Base-by-base conservation (phyloP, 2,888 invertebrate species). In the Caenorhabditis panamensis region DNA sequence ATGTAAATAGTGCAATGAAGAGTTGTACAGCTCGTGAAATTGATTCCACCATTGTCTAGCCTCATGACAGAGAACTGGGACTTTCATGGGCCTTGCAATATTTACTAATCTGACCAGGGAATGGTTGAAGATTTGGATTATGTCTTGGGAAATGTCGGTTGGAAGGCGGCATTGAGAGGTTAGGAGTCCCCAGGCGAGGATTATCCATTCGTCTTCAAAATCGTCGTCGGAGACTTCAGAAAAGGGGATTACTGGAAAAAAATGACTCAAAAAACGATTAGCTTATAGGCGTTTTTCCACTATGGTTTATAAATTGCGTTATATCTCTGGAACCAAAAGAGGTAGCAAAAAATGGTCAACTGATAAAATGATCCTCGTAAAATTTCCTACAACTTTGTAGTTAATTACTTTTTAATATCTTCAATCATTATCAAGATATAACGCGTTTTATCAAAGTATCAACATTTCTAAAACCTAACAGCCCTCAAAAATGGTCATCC, bases 141-240 rank as follows among this genome's bases (percentile, higher is more conserved):
- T 56, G 0, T 54, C 69, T 26, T 49, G 44, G 22, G 77, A 62
- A 31, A 54, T 49, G 22, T 62, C 67, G 0, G 51, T 16, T n/a
- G 71, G 58, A 5, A 82, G 36, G 26, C 83, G 72, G 1, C 77
- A 54, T 16, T 82, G 61, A 9, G 73, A 64, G 2, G 71, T 73
- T 1, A 84, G 28, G 11, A 83, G 78, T 2, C 77, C 76, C 84
- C 84, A 86, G 6, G 78, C 66, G n/a, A 86, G 72, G 11, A 80
- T 47, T 1, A 79, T 47, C 81, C 84, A 86, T 68, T 86, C 84
- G 18, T 79, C 63, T 44, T 85, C 83, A 54, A 83, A 85, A 9
- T 83, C 69, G 24, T 82, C 80, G 24, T 66, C 71, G 20, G 26
- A 26, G 3, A 49, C 31, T 13, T 58, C 37, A 1, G 41, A 24